Percentiles rank a stretch among this genome's conserved stretches.
phyloP scores from a whole-genome alignment of 2,797 vertebrate genomes.

The Nannoperca obscura region DNA sequence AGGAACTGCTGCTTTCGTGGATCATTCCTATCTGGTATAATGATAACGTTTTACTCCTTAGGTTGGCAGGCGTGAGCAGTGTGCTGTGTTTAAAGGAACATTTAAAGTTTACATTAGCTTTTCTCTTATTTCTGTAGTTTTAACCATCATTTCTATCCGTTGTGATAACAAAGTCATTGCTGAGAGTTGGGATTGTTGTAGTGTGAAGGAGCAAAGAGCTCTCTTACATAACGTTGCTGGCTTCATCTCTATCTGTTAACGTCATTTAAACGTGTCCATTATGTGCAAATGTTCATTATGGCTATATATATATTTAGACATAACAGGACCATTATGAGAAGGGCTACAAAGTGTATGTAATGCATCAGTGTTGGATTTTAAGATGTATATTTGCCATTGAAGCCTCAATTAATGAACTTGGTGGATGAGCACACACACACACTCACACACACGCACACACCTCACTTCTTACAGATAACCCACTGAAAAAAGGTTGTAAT shows the following conservation, averaged over 20 bases:
- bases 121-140: neutral
- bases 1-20: neutral
- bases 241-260: neutral
- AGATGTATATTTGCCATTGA: neutral
- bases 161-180: neutral
- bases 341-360: neutral
- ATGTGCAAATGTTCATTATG: neutral
- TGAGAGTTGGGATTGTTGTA: neutral
- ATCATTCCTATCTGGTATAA: neutral
- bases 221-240: neutral
- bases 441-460: too few relatives aligned
- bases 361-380: neutral
- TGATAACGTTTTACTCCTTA: neutral
- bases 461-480: neutral
- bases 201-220: neutral
- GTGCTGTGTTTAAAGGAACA: neutral
- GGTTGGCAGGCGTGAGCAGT: neutral
- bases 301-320: neutral
- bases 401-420: neutral
- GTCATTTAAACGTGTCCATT: neutral
- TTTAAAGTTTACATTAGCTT: neutral
- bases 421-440: too few relatives aligned
- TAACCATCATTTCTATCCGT: neutral
- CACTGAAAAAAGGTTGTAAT: neutral
- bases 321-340: neutral